phyloP scores from a whole-genome alignment of 2,113 vertebrate genomes.

The Solenodon paradoxus region DNA sequence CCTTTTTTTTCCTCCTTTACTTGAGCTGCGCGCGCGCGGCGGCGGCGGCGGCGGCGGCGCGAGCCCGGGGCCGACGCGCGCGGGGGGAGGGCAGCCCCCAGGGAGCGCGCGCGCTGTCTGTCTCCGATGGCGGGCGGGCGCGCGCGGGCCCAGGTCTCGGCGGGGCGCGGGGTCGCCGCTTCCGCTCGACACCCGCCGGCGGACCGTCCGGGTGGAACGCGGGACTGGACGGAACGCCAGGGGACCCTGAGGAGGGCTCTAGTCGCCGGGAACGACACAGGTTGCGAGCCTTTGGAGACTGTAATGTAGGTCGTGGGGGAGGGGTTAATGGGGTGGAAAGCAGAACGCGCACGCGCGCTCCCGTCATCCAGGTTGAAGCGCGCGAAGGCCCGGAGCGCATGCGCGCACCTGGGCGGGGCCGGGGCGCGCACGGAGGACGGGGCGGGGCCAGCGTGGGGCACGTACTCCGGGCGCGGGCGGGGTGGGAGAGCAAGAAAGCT shows the following conservation, averaged over 20 bases:
- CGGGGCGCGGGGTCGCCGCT: not conserved
- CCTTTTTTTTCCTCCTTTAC: slow-evolving; percentile 63
- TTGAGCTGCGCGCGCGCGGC: slow-evolving; percentile 69
- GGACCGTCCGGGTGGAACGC: not conserved
- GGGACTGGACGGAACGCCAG: not conserved
- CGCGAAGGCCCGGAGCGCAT: slow-evolving; percentile 16
- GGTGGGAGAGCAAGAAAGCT: no score
- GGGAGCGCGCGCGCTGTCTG: slow-evolving; percentile 51
- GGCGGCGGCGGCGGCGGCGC: slow-evolving; percentile 19
- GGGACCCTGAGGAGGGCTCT: not conserved
- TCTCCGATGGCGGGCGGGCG: not conserved
- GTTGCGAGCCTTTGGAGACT: not conserved
- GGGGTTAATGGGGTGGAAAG: accelerated
- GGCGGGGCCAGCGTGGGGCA: slow-evolving; percentile 10
- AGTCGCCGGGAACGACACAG: not conserved
- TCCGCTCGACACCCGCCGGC: not conserved
- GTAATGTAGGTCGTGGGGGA: slow-evolving; percentile 38
- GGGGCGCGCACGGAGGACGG: slow-evolving; percentile 24
- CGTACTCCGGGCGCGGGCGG: not conserved
- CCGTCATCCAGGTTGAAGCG: not conserved
- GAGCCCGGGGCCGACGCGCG: slow-evolving; percentile 56
- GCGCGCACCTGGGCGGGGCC: slow-evolving; percentile 43
- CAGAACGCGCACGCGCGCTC: slow-evolving; percentile 5
- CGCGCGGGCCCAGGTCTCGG: not conserved
- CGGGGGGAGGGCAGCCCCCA: slow-evolving; percentile 27